Evolutionary conservation across 2,113 vertebrate species (phyloP).

Genomic region (Acrocephalus arundinaceus): DNA sequence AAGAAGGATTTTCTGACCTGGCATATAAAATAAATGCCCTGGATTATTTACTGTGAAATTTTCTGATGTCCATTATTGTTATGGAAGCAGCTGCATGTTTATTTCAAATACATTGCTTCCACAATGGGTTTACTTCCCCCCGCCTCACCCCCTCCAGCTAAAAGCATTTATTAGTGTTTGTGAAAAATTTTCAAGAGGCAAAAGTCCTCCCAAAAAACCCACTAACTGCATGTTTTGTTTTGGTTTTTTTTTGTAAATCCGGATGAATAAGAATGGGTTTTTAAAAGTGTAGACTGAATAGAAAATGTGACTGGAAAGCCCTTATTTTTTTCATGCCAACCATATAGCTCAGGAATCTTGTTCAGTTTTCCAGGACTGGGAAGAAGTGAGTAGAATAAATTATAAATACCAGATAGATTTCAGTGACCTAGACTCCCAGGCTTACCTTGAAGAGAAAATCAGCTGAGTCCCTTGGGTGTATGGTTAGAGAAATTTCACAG

Average conservation of each 20-base stretch:
- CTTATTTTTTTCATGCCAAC: not conserved
- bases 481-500: not conserved
- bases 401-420: not conserved
- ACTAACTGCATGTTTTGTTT: not conserved
- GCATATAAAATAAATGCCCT: not conserved
- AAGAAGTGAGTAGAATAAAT: not conserved
- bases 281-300: not conserved
- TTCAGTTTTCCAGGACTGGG: not conserved
- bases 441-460: not conserved
- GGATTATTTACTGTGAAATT: not conserved
- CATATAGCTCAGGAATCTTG: not conserved
- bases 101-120: not conserved
- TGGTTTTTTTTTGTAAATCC: no score
- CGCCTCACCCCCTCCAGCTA: not conserved
- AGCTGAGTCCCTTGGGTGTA: not conserved
- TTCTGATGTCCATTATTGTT: not conserved
- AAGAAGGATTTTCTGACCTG: not conserved
- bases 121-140: not conserved
- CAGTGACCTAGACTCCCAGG: not conserved
- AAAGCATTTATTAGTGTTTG: not conserved
- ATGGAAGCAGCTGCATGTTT: not conserved
- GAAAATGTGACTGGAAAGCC: not conserved
- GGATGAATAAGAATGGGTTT: not conserved
- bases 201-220: not conserved
- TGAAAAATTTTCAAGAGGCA: not conserved